phyloP scores from a whole-genome alignment of 2,888 invertebrate species.

The Cheilosia vulpina region DNA sequence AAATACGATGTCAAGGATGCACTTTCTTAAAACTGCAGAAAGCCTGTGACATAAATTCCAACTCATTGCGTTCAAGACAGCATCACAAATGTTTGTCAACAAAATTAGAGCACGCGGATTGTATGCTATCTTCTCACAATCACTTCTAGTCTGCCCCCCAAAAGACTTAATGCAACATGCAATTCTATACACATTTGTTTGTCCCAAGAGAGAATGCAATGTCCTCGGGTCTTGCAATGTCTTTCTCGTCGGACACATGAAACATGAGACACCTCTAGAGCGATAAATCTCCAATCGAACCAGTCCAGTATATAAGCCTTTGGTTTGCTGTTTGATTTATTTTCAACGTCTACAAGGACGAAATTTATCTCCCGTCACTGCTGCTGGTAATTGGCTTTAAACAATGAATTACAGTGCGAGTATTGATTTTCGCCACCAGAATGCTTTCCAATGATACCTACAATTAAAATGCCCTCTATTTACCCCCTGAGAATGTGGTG shows the following conservation, averaged over 20 bases:
- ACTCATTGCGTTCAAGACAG: slow-evolving; percentile 41
- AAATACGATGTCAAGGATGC: slow-evolving; percentile 38
- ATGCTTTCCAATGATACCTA: not conserved
- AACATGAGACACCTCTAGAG: slow-evolving; percentile 42
- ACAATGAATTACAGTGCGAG: slow-evolving; percentile 2
- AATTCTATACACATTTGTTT: not conserved
- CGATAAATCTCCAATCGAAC: slow-evolving; percentile 51
- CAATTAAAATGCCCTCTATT: slow-evolving; percentile 35
- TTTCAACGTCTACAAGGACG: not conserved
- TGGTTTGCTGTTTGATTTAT: slow-evolving; percentile 8
- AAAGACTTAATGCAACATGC: slow-evolving; percentile 10
- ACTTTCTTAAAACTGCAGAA: slow-evolving; percentile 22
- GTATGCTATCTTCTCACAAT: slow-evolving; percentile 22
- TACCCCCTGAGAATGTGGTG: slow-evolving; percentile 14
- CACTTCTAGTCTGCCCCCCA: slow-evolving; percentile 18
- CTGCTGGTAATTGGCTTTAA: slow-evolving; percentile 22
- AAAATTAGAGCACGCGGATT: slow-evolving; percentile 54
- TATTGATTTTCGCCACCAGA: slow-evolving; percentile 50
- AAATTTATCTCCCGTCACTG: slow-evolving; percentile 23
- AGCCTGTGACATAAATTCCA: slow-evolving; percentile 48
- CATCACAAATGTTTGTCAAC: slow-evolving; percentile 28
- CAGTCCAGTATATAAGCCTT: slow-evolving; percentile 27
- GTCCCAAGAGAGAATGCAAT: not conserved
- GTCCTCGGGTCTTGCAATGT: slow-evolving; percentile 36
- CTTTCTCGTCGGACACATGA: not conserved